Percentiles rank a stretch among this genome's conserved stretches.
Evolutionary conservation across 2,888 invertebrate species (phyloP).

Genomic region (Caenorhabditis plicata): DNA sequence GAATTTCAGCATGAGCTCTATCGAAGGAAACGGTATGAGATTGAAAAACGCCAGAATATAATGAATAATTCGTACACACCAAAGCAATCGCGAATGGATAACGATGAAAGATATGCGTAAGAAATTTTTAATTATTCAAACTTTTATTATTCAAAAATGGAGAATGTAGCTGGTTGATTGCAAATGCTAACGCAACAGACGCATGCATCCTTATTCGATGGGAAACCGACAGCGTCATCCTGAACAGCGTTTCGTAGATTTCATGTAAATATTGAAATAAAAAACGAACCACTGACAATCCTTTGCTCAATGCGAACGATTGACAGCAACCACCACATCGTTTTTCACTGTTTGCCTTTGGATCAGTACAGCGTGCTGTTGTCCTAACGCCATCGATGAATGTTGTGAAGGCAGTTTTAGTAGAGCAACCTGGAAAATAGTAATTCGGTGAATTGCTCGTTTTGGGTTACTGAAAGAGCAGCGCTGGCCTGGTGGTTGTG

Average conservation of each 20-base stretch:
- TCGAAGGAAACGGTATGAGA: background rate
- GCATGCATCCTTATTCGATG: no score
- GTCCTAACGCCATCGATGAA: constrained; percentile 16
- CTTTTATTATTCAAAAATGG: no score
- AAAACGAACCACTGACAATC: constrained; percentile 8
- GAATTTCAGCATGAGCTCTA: constrained; percentile 8
- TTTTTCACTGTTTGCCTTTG: background rate
- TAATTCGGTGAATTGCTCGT: background rate
- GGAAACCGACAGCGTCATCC: no score
- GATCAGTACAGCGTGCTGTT: constrained; percentile 20
- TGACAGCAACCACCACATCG: constrained; percentile 23
- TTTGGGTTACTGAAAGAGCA: no score
- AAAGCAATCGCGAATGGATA: background rate
- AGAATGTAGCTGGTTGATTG: no score
- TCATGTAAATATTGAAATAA: background rate
- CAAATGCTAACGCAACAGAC: no score
- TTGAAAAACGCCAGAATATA: constrained; percentile 8
- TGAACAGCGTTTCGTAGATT: background rate
- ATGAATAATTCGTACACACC: background rate
- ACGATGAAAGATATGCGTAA: background rate
- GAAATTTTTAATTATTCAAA: background rate
- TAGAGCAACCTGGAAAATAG: constrained; percentile 18
- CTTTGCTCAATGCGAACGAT: constrained; percentile 17
- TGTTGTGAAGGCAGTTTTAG: constrained; percentile 13
- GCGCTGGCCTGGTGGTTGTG: no score